A percentile compares a stretch with the other conserved stretches of the same genome.
Conservation (phyloP, 2,888 invertebrate species). For the Thymelicus sylvestris region DNA sequence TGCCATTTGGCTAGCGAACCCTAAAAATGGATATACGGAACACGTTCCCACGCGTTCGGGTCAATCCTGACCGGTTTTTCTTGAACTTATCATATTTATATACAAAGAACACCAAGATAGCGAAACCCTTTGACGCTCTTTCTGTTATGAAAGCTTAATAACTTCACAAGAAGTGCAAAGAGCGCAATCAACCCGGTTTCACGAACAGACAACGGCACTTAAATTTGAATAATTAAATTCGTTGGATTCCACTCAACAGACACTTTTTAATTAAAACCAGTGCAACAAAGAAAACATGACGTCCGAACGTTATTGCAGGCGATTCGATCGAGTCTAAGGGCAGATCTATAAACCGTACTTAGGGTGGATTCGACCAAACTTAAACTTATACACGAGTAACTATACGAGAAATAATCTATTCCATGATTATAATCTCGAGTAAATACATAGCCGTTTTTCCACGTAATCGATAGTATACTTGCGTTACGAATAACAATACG, state of each 20-base stretch:
- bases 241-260: slow-evolving; percentile 17
- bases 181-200: slow-evolving; percentile 13
- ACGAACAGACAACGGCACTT: slow-evolving; percentile 21
- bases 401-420: too few relatives aligned
- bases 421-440: too few relatives aligned
- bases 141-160: slow-evolving; percentile 11
- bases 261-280: slow-evolving; percentile 30
- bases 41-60: not conserved
- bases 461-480: too few relatives aligned
- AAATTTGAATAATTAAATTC: slow-evolving; percentile 35
- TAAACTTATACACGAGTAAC: too few relatives aligned
- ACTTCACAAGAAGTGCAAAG: slow-evolving; percentile 15
- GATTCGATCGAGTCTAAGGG: slow-evolving; percentile 1
- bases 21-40: not conserved
- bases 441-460: too few relatives aligned
- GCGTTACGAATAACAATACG: too few relatives aligned
- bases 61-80: not conserved
- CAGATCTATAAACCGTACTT: too few relatives aligned
- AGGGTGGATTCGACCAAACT: too few relatives aligned
- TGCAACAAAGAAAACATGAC: slow-evolving; percentile 34
- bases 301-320: not conserved
- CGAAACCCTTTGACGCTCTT: slow-evolving; percentile 2
- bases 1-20: too few relatives aligned
- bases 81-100: not conserved
- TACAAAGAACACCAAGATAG: not conserved